Percentiles rank a stretch among this genome's conserved stretches.
These are phyloP conservation scores for Pleuronectes platessa DNA, from an alignment of 2,113 vertebrate species.

Conservation along the genomic window DNA sequence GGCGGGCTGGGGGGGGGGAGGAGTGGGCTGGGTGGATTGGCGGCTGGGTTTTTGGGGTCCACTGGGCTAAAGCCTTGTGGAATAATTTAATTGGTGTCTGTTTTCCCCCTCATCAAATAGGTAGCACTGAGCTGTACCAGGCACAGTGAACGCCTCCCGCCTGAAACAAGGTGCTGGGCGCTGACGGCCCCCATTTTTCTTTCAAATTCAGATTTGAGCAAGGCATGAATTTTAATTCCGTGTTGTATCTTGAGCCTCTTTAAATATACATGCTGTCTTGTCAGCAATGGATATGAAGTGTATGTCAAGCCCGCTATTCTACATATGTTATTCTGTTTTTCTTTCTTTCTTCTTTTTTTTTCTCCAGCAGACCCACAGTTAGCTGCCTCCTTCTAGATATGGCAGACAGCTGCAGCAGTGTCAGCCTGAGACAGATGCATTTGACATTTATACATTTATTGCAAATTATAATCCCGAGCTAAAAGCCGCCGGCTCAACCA, in stretches of 20 bases:
- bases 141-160: constrained; percentile 52
- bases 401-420: background rate
- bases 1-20: background rate
- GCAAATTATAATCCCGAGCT: constrained; percentile 39
- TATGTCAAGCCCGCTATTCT: constrained; percentile 27
- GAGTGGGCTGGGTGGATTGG: constrained; percentile 11
- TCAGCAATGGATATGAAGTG: constrained; percentile 57
- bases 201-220: constrained; percentile 62
- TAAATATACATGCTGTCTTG: constrained; percentile 72
- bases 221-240: constrained; percentile 66
- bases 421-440: constrained; percentile 31
- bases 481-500: constrained; percentile 10
- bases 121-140: constrained; percentile 64
- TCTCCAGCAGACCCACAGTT: constrained; percentile 4
- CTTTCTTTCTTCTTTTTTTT: background rate
- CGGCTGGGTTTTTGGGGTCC: constrained; percentile 66
- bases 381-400: constrained; percentile 10
- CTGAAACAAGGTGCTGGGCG: constrained; percentile 61
- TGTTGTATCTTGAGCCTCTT: constrained; percentile 57
- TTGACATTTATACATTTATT: constrained; percentile 54
- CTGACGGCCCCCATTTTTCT: constrained; percentile 59
- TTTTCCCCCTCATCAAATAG: constrained; percentile 74
- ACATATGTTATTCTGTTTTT: constrained; percentile 49
- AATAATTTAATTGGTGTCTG: constrained; percentile 83
- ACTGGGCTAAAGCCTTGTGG: constrained; percentile 78